Evolutionary conservation across 1,140 invertebrate genomes (phyloP), one percentile per base, ranked within the genome.

Genomic region (Drosophila jambulina): DNA sequence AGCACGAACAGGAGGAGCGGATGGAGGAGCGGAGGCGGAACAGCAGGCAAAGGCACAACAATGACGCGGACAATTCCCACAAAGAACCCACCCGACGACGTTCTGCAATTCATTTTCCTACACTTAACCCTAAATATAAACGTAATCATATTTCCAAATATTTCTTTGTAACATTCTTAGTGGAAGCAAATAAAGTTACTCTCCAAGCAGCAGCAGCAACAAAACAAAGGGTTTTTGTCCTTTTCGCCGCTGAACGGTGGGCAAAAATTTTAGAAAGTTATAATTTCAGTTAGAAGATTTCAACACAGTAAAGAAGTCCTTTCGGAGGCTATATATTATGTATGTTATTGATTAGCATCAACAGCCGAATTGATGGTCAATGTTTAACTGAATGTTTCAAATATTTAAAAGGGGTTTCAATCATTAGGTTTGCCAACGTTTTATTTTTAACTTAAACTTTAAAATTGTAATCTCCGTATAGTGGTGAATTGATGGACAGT

Each of bases 141-240:
- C 53, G 48, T 82, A 83, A 82, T 80, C 56, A 57, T 83, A 78
- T 78, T 86, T 69, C 62, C 49, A 76, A 88, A 88, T 80, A 76
- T 90, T 88, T 88, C 78, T 84, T 84, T 88, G 84, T 88, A 90
- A 88, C 82, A 88, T 88, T 90, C 60, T 64, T 79, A 79, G 82
- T 81, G 84, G 74, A 88, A 80, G 74, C 84, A 90, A 74, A 88
- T 88, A 88, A 88, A 88, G 85, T 88, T 88, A 84, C 77, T 90
- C 54, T 58, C 79, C 68, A 75, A 78, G 32, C 53, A 76, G 74
- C 74, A 83, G 67, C 76, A 83, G 78, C 48, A 82, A 80, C 23
- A 74, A 83, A 82, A 70, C 45, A 62, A 68, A 38, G 29, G 48
- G 25, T 43, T 42, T 49, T 40, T 12, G 57, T 23, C 54, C 25